phyloP scores from a whole-genome alignment of 1,140 invertebrate genomes.

The Megalonaias nervosa region DNA sequence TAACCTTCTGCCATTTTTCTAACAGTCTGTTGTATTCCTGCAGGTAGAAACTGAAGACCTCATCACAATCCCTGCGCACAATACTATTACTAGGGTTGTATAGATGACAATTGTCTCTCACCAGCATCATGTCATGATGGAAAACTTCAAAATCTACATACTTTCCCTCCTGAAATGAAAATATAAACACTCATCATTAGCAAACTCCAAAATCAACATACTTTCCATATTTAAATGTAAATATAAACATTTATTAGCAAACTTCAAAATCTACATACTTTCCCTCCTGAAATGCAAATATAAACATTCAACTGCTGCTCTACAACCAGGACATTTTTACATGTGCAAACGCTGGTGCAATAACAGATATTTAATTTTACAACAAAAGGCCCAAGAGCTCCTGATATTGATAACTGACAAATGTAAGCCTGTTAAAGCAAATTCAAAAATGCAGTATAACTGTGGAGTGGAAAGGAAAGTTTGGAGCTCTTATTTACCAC shows the following conservation, averaged over 20 bases:
- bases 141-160: constrained; percentile 67
- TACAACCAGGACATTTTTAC: not conserved
- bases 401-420: no score
- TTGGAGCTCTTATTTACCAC: no score
- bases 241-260: not conserved
- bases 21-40: constrained; percentile 65
- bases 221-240: no score
- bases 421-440: no score
- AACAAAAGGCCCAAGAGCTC: no score
- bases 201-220: not conserved
- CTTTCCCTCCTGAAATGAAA: constrained; percentile 48
- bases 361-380: not conserved
- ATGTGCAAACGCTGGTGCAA: not conserved
- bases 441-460: no score
- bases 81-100: constrained; percentile 68
- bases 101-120: constrained; percentile 67
- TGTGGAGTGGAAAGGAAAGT: no score
- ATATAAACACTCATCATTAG: not conserved
- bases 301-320: not conserved
- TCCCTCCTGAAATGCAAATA: not conserved
- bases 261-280: not conserved
- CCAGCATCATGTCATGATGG: constrained; percentile 68
- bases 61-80: constrained; percentile 69
- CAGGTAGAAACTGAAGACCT: constrained; percentile 67
- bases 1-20: constrained; percentile 62